Percentiles rank a stretch among this genome's conserved stretches.
Evolutionary conservation across 1,140 invertebrate genomes (phyloP).

Genomic region (Chlorops oryzae): DNA sequence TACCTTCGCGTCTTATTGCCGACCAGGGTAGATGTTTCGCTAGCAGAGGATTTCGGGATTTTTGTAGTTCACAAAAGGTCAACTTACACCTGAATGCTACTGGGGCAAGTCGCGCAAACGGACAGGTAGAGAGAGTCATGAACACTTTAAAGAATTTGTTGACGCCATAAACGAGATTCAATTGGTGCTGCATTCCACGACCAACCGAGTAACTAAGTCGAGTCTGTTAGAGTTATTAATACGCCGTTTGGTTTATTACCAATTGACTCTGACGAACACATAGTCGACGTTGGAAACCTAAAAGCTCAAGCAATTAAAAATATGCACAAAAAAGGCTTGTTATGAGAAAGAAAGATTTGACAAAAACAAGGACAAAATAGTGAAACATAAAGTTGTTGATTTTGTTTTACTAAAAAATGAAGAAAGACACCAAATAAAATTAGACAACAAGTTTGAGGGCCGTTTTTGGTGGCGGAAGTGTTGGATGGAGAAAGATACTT

Average conservation of each 20-base stretch:
- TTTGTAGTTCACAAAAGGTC: constrained; percentile 23
- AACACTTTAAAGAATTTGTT: constrained; percentile 28
- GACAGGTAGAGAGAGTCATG: constrained; percentile 36
- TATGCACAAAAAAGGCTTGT: neutral
- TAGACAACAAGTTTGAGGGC: constrained; percentile 34
- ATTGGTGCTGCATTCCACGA: constrained; percentile 33
- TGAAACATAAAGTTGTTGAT: constrained; percentile 30
- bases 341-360: constrained; percentile 36
- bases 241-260: constrained; percentile 26
- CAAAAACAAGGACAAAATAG: constrained; percentile 28
- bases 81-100: constrained; percentile 31
- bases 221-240: constrained; percentile 33
- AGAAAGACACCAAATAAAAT: constrained; percentile 39
- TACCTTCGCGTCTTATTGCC: constrained; percentile 28
- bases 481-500: constrained; percentile 26
- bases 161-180: constrained; percentile 32
- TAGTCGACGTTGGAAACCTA: constrained; percentile 12
- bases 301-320: constrained; percentile 7
- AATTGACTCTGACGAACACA: constrained; percentile 13
- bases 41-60: constrained; percentile 27
- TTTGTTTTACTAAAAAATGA: constrained; percentile 37
- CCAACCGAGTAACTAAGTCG: constrained; percentile 25
- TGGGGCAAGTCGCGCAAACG: constrained; percentile 14
- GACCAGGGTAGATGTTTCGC: constrained; percentile 38
- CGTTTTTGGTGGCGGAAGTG: constrained; percentile 29